These are phyloP conservation scores for Pelosia muscerda DNA, from an alignment of 2,888 invertebrate genomes.

Conservation along the genomic window DNA sequence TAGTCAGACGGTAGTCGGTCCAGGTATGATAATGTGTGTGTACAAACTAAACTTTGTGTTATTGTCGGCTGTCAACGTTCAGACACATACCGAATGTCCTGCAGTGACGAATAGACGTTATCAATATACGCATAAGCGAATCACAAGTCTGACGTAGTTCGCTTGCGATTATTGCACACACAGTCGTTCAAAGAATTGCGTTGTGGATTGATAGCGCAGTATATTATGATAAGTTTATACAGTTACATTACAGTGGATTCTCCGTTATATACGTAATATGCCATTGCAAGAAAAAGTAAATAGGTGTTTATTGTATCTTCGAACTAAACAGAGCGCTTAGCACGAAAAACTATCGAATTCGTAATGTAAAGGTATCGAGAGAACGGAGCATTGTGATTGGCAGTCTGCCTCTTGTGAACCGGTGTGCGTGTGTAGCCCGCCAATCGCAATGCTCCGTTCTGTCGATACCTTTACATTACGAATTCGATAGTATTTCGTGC, in stretches of 20 bases:
- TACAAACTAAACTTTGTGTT: neutral
- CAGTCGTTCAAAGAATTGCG: neutral
- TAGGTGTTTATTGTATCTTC: too few relatives aligned
- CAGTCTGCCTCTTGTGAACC: too few relatives aligned
- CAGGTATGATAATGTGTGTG: neutral
- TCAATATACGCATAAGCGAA: neutral
- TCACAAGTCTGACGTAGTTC: neutral
- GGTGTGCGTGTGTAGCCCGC: too few relatives aligned
- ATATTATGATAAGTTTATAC: neutral
- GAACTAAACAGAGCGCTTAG: too few relatives aligned
- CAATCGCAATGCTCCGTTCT: too few relatives aligned
- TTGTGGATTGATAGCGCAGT: neutral
- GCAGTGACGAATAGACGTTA: neutral
- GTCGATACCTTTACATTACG: too few relatives aligned
- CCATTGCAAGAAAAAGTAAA: neutral
- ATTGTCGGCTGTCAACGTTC: neutral
- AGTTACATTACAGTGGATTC: neutral
- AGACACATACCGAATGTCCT: neutral
- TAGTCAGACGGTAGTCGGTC: too few relatives aligned
- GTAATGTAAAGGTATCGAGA: too few relatives aligned
- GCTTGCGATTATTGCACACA: neutral
- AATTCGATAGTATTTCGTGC: too few relatives aligned
- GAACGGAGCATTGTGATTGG: too few relatives aligned
- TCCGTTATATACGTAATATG: neutral
- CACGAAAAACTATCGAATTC: too few relatives aligned